Evolutionary conservation across 2,797 vertebrate genomes (phyloP), one percentile per base, ranked within the genome.

Genomic region (Okamejei kenojei): DNA sequence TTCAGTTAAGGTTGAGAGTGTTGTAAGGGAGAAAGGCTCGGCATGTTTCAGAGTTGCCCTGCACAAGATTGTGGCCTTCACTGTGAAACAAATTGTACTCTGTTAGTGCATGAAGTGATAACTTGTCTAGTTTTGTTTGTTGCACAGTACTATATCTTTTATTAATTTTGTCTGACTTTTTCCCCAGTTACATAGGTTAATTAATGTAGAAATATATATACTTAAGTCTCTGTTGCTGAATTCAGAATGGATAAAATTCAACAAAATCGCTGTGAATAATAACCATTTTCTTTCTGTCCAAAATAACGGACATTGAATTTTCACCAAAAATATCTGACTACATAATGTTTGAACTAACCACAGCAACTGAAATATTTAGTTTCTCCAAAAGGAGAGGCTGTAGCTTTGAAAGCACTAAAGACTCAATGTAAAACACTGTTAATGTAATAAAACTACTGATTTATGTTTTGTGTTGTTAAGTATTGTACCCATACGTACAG

Each of bases 391-490:
- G 95, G 71, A 91, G 71, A 71, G 54, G 95, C 94, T 94, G 94
- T 93, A 95, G 95, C 95, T 95, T 94, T 93, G 95, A 94, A 96
- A 94, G 96, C 96, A 96, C 96, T 96, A 95, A 97, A 96, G 95
- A 93, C 96, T 96, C 96, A 96, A 96, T 94, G 19, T 94, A 96
- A 95, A 96, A 96, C 96, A 96, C 96, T 96, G 96, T 95, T 97
- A 97, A 97, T 96, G 95, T 97, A 97, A 97, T 96, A 97, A 96
- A 96, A 96, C 96, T 97, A 97, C 96, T 97, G 96, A 96, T 96
- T 95, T 97, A 96, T 96, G 96, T 95, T 97, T 97, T 97, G 96
- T 97, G 97, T 97, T 96, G 97, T 97, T 97, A 95, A 96, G 97
- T 97, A 97, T 96, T 96, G 96, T 97, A 97, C 94, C 96, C 96